phyloP scores from a whole-genome alignment of 2,888 invertebrate species.

The Cryptops parisi region DNA sequence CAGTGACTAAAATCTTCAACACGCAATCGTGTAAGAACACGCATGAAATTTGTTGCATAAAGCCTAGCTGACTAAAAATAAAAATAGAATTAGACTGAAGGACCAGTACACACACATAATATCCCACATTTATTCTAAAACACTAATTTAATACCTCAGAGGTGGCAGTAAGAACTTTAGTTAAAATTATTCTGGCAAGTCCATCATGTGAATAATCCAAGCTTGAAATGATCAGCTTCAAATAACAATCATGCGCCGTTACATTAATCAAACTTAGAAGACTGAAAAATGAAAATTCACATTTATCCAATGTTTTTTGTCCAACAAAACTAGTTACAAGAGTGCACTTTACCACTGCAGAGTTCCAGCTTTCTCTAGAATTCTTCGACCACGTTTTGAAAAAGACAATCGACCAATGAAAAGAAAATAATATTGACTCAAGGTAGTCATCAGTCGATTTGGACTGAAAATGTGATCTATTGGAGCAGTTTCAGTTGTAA shows the following conservation, averaged over 20 bases:
- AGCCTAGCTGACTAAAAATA: constrained; percentile 39
- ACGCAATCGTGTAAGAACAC: constrained; percentile 65
- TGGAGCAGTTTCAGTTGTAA: constrained; percentile 38
- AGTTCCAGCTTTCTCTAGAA: constrained; percentile 57
- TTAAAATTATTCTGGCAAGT: constrained; percentile 34
- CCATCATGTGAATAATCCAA: constrained; percentile 72
- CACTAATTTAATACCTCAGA: constrained; percentile 33
- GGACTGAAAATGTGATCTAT: constrained; percentile 81
- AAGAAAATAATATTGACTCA: constrained; percentile 88
- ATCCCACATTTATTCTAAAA: no score
- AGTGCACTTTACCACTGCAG: constrained; percentile 49
- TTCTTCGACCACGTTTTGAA: constrained; percentile 32
- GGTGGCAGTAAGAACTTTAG: constrained; percentile 37
- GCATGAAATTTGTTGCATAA: constrained; percentile 82
- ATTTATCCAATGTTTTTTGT: no score
- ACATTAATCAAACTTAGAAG: constrained; percentile 62
- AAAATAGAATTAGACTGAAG: neutral
- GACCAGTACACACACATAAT: neutral
- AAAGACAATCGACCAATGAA: constrained; percentile 65
- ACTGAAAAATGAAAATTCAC: constrained; percentile 35
- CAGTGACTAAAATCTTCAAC: constrained; percentile 50
- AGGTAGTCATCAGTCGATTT: constrained; percentile 69
- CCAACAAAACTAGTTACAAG: no score
- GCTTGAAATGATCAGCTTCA: constrained; percentile 82
- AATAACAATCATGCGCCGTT: constrained; percentile 79